Evolutionary conservation across 2,797 vertebrate species (phyloP), one percentile per base, ranked within the genome.

Genomic region (Mallotus villosus): DNA sequence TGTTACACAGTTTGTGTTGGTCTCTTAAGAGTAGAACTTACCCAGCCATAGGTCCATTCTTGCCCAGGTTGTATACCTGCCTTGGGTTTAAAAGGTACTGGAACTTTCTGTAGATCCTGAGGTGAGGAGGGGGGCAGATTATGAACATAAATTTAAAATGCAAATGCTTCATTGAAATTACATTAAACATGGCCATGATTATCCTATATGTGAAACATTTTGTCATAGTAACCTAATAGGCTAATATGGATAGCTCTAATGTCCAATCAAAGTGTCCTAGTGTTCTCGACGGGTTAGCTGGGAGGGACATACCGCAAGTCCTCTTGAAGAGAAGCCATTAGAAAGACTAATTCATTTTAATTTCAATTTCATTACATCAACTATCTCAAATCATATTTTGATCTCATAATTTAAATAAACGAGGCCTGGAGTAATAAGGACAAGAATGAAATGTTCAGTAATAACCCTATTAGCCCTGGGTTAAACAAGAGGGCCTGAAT

Each of bases 81-180:
- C 96, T 94, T 70, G 96, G 96, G 92, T 98, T 97, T 90, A 97
- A 90, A 73, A 97, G 94, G 83, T 97, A 97, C 84, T 97, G 96
- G 89, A 97, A 97, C 91, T 97, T 97, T 84, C 94, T 94, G 86
- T 94, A 96, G 90, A 97, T 98, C 91, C 96, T 97, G 72, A 75
- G 27, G 61, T 27, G 63, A 34, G 3, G 61, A 29, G 34, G 1
- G 25, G n/a, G n/a, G n/a, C n/a, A 57, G 5, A 37, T 21, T 3
- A 25, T 3, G 60, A 32, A 25, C 2, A 32, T 3, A 24, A 49
- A n/a, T 4, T 71, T 17, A 49, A 29, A 70, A 22, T 22, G 29
- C 24, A 70, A 63, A 62, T 19, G 19, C 58, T 0, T 0, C 16
- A 67, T 55, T 70, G 25, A 72, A 27, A 69, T 5, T 19, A 78